Evolutionary conservation across 1,140 invertebrate species (phyloP).

Genomic region (Zophobas morio): DNA sequence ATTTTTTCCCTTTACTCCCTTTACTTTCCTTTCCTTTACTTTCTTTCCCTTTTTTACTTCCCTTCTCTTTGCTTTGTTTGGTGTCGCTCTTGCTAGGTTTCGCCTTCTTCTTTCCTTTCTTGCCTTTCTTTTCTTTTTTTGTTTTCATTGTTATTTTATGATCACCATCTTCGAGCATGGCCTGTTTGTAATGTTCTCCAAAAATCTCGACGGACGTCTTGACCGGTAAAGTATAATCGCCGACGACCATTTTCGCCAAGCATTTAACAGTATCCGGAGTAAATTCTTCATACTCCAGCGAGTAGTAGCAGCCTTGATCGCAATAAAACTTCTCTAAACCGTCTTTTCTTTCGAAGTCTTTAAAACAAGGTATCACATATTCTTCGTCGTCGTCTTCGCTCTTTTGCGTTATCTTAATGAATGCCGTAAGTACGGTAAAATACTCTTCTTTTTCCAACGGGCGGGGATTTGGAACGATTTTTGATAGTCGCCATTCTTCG

Average conservation of each 20-base stretch:
- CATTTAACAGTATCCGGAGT: conserved; percentile 70
- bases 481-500: conserved; percentile 51
- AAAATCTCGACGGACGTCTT: conserved; percentile 69
- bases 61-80: too few relatives aligned
- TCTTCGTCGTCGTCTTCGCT: conserved; percentile 67
- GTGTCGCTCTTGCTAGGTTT: too few relatives aligned
- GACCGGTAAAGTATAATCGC: conserved; percentile 68
- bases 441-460: conserved; percentile 57
- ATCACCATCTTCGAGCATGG: conserved; percentile 43
- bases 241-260: conserved; percentile 72
- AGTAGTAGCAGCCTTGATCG: conserved; percentile 70
- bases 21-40: conserved; percentile 50
- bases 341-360: conserved; percentile 64
- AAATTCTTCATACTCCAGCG: conserved; percentile 71
- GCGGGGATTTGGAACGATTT: conserved; percentile 52
- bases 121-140: conserved; percentile 41
- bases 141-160: conserved; percentile 9
- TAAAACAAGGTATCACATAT: conserved; percentile 55
- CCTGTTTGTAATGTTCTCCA: conserved; percentile 62
- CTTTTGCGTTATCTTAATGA: conserved; percentile 68
- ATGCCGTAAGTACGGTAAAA: conserved; percentile 72
- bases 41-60: conserved; percentile 49
- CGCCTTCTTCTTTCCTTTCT: conserved; percentile 49
- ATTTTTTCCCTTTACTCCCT: conserved; percentile 56
- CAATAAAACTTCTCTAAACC: conserved; percentile 73